Evolutionary conservation across 2,888 invertebrate species (phyloP).

Genomic region (Zele albiditarsus): DNA sequence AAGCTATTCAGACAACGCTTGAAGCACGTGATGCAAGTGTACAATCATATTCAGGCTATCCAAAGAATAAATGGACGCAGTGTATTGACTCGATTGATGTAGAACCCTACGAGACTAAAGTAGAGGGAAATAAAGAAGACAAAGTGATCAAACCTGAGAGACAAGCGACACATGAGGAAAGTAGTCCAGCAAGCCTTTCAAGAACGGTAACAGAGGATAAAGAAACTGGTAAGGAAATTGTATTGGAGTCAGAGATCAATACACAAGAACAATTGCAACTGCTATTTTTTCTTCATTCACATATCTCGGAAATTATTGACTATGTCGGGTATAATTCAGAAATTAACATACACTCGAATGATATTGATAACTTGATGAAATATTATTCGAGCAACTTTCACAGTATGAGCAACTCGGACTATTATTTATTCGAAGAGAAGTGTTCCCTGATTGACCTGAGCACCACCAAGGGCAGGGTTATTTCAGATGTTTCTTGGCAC

Average conservation of each 20-base stretch:
- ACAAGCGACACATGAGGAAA: conserved; percentile 26
- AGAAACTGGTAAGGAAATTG: background rate
- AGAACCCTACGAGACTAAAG: conserved; percentile 36
- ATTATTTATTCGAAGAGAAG: conserved; percentile 52
- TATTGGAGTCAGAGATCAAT: background rate
- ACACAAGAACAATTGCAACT: conserved; percentile 16
- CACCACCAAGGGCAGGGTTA: conserved; percentile 55
- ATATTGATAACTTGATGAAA: conserved; percentile 54
- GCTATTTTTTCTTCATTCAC: conserved; percentile 51
- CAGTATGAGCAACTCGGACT: conserved; percentile 39
- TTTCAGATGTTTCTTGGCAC: conserved; percentile 67
- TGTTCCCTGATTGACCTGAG: conserved; percentile 60
- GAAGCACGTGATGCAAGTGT: conserved; percentile 66
- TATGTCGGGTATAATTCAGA: conserved; percentile 60
- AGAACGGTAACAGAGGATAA: conserved; percentile 3
- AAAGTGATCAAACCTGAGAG: background rate
- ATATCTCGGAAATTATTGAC: conserved; percentile 55
- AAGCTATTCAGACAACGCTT: conserved; percentile 75
- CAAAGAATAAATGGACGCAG: conserved; percentile 68
- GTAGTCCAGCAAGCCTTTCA: conserved; percentile 31
- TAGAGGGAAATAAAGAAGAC: conserved; percentile 30
- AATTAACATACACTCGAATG: conserved; percentile 63
- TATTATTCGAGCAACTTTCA: background rate
- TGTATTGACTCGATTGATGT: conserved; percentile 54
- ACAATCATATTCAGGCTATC: conserved; percentile 67